Base-by-base conservation (phyloP, 2,113 vertebrate genomes). In the Strix uralensis region DNA sequence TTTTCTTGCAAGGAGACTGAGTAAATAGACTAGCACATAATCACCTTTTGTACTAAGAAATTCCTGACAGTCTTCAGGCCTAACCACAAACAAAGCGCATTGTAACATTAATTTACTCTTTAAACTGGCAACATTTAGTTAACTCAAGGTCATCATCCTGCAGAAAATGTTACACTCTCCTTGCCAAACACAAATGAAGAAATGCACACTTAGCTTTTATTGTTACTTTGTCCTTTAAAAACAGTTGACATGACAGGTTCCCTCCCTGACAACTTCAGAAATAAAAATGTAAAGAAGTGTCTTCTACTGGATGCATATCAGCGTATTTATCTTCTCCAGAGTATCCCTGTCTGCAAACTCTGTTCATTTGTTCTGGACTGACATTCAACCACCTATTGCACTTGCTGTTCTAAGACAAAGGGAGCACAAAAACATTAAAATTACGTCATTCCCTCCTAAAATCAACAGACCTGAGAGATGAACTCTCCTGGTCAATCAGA, bases 91-190 rank as follows among this genome's bases (percentile, higher is more conserved):
- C 67, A 95, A 95, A 94, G 66, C 62, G 77, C 46, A 91, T 9
- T 82, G 84, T 66, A 90, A 75, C 74, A 94, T 77, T 82, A 91
- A 92, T 95, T 85, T 91, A 85, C 83, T 96, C 89, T 89, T 92
- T 88, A 89, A 82, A 85, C 27, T 88, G 84, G 84, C 1, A 27
- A 80, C 74, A 85, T 81, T 89, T 90, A 82, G 89, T 69, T 91
- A 96, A 80, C 62, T 90, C 91, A 91, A 92, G 89, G 86, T 96
- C 92, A 94, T 66, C 62, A 80, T 95, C 54, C 79, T 73, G 67
- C 69, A 94, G 83, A 89, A 95, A 95, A 96, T 79, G 81, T 66
- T 91, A 54, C 38, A 73, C 46, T 85, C 47, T 58, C 73, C 44
- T 66, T 87, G 88, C 74, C 78, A 95, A 95, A 91, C 62, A 66